Conservation (phyloP, 2,888 invertebrate species). For the Sphaerophoria taeniata region DNA sequence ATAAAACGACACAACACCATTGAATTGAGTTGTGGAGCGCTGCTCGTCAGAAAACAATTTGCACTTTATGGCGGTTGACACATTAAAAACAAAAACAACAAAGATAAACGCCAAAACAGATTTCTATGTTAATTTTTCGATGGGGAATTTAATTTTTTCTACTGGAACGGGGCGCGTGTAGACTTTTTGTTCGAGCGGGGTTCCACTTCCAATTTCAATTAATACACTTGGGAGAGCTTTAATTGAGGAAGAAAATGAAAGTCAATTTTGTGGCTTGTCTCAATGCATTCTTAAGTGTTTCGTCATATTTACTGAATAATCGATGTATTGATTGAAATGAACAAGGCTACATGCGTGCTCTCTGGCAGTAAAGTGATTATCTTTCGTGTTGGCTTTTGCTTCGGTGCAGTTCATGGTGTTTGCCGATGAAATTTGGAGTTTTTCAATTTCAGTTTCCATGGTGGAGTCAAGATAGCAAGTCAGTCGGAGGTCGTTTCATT, state of each 20-base stretch:
- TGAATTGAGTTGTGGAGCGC: neutral
- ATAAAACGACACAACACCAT: neutral
- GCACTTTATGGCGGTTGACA: slow-evolving; percentile 7
- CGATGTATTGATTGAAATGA: slow-evolving; percentile 62
- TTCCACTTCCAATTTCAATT: neutral
- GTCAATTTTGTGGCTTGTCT: slow-evolving; percentile 23
- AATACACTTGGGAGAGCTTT: neutral
- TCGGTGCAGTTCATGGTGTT: slow-evolving; percentile 35
- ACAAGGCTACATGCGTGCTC: slow-evolving; percentile 16
- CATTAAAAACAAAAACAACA: neutral
- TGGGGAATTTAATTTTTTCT: slow-evolving; percentile 2
- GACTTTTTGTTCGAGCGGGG: neutral
- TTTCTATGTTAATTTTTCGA: slow-evolving; percentile 2
- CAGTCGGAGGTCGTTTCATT: neutral
- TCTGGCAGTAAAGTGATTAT: slow-evolving; percentile 14
- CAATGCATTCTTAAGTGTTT: slow-evolving; percentile 23
- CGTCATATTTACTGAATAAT: slow-evolving; percentile 28
- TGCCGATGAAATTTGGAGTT: slow-evolving; percentile 18
- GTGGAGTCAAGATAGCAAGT: slow-evolving; percentile 25
- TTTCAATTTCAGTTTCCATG: slow-evolving; percentile 45
- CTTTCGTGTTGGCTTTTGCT: slow-evolving; percentile 40
- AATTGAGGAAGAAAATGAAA: slow-evolving; percentile 3
- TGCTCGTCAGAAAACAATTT: slow-evolving; percentile 27
- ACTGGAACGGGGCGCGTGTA: neutral
- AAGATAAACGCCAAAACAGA: neutral